Evolutionary conservation across 1,140 invertebrate species (phyloP), one percentile per base, ranked within the genome.

Genomic region (Meteorus sp.): DNA sequence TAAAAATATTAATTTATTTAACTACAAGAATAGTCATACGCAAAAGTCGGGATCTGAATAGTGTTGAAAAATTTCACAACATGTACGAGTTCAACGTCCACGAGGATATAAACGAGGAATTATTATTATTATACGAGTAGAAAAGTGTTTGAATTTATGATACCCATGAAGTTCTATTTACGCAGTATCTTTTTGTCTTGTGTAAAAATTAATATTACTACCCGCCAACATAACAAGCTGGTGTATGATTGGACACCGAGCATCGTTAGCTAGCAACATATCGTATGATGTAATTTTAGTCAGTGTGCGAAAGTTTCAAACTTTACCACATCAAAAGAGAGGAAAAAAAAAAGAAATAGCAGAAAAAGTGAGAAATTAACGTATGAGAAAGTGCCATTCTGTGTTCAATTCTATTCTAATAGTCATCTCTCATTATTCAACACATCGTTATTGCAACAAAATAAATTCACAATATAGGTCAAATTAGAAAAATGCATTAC

Each of bases 221-320:
- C 6, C 29, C 6, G 11, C 11, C 11, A 11, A 7, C 29, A 33
- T 11, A 33, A 33, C 29, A 33, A 11, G 6, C 29, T 7, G 29
- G n/a, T 39, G 35, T 39, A 39, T 39, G 17, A 39, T 39, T 39
- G 35, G 35, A 39, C 11, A 6, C 8, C 17, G 35, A n/a, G n/a
- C 17, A 15, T 39, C 17, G 35, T 39, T 39, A 39, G 17, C 13
- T 39, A 39, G 35, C 35, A n/a, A n/a, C n/a, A n/a, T n/a, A n/a
- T n/a, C n/a, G 7, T 39, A n/a, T 39, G 35, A 39, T 39, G 35
- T 15, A 39, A 39, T 39, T 39, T 39, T 39, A 39, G 35, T 39
- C 35, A 39, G 17, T 39, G 35, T n/a, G n/a, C n/a, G 35, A 39
- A 39, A 39, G 17, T n/a, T 39, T 15, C n/a, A 39, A n/a, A 39